Base-by-base conservation (phyloP, 2,888 invertebrate genomes). In the Petrophora chlorosata region DNA sequence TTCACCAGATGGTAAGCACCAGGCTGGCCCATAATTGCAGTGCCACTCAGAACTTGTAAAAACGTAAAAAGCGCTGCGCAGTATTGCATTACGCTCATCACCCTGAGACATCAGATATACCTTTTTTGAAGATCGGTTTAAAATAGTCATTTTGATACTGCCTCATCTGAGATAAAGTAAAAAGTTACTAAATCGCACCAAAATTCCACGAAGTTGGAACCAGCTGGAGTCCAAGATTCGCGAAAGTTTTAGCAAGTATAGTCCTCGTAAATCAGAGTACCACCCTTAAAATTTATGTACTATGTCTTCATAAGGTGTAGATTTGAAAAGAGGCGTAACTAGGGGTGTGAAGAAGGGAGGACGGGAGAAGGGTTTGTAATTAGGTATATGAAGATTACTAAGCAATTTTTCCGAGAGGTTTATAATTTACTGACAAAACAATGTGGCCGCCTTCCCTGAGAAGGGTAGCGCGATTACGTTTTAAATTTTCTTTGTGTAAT, bases 401-500 rank as follows among this genome's bases (percentile, higher is more conserved):
- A 39, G 55, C 60, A 41, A 45, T 60, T 57, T 57, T 53, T 60
- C 50, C 46, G 51, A 55, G 60, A 53, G 55, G 46, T 53, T 53
- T 52, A 52, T 56, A 54, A 54, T 59, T 52, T 49, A 56, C 60
- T 53, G 60, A 56, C 60, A 45, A 49, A 60, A 57, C 57, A 60
- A 47, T 42, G 51, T 42, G 29, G 9, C 23, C 51, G 26, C 32
- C 26, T 23, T 8, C 7, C 44, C 49, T 53, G 49, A 46, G 48
- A 55, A 57, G 59, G 57, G 53, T 16, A 13, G 3, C 17, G 36
- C 16, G 25, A 39, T 43, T 45, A 41, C 41, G 22, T 49, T 46
- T 49, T 16, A 43, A 35, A 55, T 45, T 46, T 46, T 50, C 43
- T 42, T 42, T 39, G 33, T 49, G 34, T 42, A 53, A 53, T 47